phyloP scores from a whole-genome alignment of 1,140 invertebrate species.

The Atta colombica region DNA sequence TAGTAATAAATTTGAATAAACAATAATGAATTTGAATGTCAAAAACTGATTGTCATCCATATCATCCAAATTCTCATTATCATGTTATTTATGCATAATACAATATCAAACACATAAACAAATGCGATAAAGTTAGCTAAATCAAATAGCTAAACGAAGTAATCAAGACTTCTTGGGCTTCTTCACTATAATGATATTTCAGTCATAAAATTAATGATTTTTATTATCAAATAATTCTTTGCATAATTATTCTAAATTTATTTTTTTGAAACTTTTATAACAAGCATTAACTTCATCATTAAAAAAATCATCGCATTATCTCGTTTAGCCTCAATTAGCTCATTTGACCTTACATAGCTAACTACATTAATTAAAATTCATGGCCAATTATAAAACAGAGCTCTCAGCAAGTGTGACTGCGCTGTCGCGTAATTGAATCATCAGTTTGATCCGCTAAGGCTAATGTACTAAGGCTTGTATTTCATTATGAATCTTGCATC shows the following conservation, averaged over 20 bases:
- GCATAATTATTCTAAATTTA: not conserved
- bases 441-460: conserved; percentile 22
- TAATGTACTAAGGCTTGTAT: conserved; percentile 3
- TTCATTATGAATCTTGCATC: not conserved
- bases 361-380: conserved; percentile 55
- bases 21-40: not conserved
- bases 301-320: not conserved
- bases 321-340: conserved; percentile 25
- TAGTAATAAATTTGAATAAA: not conserved
- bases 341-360: conserved; percentile 45
- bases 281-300: conserved; percentile 1
- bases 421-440: conserved; percentile 27
- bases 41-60: not conserved
- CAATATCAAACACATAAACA: not conserved
- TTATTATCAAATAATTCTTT: not conserved
- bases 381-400: conserved; percentile 21
- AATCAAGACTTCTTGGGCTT: not conserved
- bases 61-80: not conserved
- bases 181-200: not conserved
- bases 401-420: not conserved
- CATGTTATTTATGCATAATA: not conserved
- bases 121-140: too few relatives aligned
- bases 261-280: not conserved
- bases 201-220: not conserved
- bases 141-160: not conserved